These are phyloP conservation scores for Nipponia nippon DNA, from an alignment of 2,113 vertebrate genomes.

Conservation along the genomic window DNA sequence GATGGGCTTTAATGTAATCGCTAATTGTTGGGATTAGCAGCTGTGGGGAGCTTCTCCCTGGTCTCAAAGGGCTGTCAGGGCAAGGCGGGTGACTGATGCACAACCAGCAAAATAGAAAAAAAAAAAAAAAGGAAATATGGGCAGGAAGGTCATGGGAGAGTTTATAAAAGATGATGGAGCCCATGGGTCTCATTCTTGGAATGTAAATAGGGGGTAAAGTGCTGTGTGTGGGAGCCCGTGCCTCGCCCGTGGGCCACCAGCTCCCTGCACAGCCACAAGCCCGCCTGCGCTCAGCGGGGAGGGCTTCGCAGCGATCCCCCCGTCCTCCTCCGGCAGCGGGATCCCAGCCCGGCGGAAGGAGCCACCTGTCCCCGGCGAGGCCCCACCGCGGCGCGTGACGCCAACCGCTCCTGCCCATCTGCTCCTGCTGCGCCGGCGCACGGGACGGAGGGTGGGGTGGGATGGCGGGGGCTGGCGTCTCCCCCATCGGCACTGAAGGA, in stretches of 20 bases:
- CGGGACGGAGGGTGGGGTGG: rapidly evolving
- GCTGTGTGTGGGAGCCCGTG: rapidly evolving
- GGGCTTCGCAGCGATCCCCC: rapidly evolving
- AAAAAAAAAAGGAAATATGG: not conserved
- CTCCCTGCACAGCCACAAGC: not conserved
- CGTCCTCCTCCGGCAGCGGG: not conserved
- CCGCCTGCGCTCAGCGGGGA: not conserved
- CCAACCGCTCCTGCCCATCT: not conserved
- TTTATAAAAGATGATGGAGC: not conserved
- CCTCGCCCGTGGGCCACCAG: rapidly evolving
- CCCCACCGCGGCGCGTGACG: rapidly evolving
- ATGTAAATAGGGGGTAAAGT: not conserved
- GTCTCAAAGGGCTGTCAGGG: not conserved
- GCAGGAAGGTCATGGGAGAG: not conserved
- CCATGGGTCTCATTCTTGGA: not conserved
- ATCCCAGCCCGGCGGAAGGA: rapidly evolving
- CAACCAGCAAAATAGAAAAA: not conserved
- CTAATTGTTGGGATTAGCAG: not conserved
- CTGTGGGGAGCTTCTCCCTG: not conserved
- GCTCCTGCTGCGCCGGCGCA: rapidly evolving
- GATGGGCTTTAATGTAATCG: not conserved
- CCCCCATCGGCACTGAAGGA: rapidly evolving
- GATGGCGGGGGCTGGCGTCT: rapidly evolving
- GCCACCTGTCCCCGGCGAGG: not conserved
- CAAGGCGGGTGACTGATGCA: not conserved